Evolutionary conservation across 2,113 vertebrate genomes (phyloP), one percentile per base, ranked within the genome.

Genomic region (Toxostoma redivivum): DNA sequence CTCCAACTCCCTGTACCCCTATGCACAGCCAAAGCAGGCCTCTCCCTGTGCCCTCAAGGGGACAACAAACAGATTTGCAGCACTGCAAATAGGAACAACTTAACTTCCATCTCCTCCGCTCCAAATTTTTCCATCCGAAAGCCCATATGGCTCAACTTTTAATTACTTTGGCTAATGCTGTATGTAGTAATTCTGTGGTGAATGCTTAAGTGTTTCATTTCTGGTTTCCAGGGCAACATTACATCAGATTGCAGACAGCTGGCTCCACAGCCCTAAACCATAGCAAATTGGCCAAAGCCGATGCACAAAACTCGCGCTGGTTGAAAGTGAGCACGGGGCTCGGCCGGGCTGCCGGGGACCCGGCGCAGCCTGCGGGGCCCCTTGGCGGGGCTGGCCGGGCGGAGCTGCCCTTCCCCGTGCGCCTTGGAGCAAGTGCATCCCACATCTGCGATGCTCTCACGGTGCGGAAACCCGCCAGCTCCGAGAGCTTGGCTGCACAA

Each of bases 161-260:
- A 98, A 98, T 98, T 97, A 97, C 97, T 98, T 97, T 98, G 98
- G 98, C 98, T 97, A 98, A 98, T 94, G 95, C 94, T 96, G 77
- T 97, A 97, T 97, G 97, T 95, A 98, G 97, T 98, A 98, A 98
- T 97, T 98, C 97, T 97, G 97, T 88, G 97, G 97, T 95, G 94
- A 97, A 98, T 93, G 97, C 98, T 96, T 84, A 95, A 98, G 97
- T 98, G 98, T 98, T 98, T 98, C 98, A 97, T 98, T 98, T 97
- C 96, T 98, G 81, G 98, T 98, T 98, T 97, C 98, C 97, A 98
- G 90, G 95, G 98, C 96, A 98, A 98, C 98, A 98, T 98, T 97
- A 98, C 98, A 98, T 98, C 98, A 98, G 97, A 97, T 96, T 98
- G 97, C 97, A 98, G 98, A 98, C 98, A 98, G 98, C 98, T 98